phyloP scores from a whole-genome alignment of 2,888 invertebrate species.

The Rapana venosa region DNA sequence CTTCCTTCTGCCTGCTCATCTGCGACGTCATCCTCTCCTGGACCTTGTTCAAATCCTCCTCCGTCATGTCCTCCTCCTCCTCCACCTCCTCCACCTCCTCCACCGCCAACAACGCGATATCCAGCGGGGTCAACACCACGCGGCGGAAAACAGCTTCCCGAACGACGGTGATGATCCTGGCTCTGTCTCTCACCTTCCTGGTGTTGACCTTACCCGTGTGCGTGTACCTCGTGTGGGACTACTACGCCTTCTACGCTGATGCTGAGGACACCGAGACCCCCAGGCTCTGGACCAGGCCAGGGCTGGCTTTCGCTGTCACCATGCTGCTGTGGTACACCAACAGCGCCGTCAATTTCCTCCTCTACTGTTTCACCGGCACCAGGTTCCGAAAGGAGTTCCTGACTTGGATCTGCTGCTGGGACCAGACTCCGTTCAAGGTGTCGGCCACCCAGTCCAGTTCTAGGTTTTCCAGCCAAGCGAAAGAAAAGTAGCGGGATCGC shows the following conservation, averaged over 20 bases:
- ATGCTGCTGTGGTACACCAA: background rate
- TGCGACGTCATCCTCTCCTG: background rate
- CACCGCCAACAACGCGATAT: background rate
- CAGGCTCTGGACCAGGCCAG: background rate
- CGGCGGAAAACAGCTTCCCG: background rate
- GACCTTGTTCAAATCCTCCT: background rate
- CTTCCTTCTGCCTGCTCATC: background rate
- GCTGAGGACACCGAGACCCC: background rate
- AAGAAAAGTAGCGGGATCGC: background rate
- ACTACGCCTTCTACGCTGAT: background rate
- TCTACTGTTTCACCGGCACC: background rate
- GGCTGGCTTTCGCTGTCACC: background rate
- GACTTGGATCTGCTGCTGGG: background rate
- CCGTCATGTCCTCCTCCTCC: background rate
- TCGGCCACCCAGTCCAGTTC: background rate
- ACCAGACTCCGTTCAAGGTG: background rate
- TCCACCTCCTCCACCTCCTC: background rate
- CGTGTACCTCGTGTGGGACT: background rate
- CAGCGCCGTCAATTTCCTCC: constrained; percentile 7
- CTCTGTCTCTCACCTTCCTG: background rate
- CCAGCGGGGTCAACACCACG: background rate
- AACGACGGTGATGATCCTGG: background rate
- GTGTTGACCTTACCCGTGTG: background rate
- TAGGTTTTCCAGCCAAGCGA: background rate
- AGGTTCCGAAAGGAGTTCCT: background rate